Percentiles rank a stretch among this genome's conserved stretches.
These are phyloP conservation scores for Cyclargus thomasi DNA, from an alignment of 1,140 invertebrate species.

Conservation along the genomic window DNA sequence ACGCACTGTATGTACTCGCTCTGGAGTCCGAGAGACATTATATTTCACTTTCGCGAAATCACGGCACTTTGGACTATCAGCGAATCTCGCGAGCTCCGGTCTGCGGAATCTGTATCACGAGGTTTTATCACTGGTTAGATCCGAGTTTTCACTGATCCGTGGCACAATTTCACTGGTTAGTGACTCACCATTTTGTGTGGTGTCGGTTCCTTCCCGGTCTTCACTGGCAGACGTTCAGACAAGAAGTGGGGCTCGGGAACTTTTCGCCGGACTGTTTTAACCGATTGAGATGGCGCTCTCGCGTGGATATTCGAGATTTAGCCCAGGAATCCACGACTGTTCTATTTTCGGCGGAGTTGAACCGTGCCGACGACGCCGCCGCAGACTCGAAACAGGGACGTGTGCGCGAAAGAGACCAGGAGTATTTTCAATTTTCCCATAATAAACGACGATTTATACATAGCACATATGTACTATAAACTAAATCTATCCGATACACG, in stretches of 20 bases:
- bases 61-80: constrained; percentile 49
- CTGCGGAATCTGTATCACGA: constrained; percentile 51
- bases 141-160: constrained; percentile 54
- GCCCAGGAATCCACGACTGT: constrained; percentile 75
- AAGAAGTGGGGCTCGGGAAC: constrained; percentile 82
- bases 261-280: constrained; percentile 82
- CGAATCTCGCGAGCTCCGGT: constrained; percentile 44
- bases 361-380: constrained; percentile 42
- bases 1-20: constrained; percentile 23
- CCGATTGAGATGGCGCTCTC: constrained; percentile 81
- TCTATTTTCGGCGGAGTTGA: constrained; percentile 73
- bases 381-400: constrained; percentile 30
- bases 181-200: constrained; percentile 81
- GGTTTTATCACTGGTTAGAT: constrained; percentile 31
- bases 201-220: constrained; percentile 77
- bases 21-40: constrained; percentile 10
- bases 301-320: constrained; percentile 77
- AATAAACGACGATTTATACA: constrained; percentile 25
- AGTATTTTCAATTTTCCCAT: constrained; percentile 40
- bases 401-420: constrained; percentile 57
- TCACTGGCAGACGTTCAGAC: constrained; percentile 81
- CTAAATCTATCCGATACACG: constrained; percentile 17
- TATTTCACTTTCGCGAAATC: constrained; percentile 46
- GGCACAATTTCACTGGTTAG: constrained; percentile 63
- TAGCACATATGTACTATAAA: constrained; percentile 13